A percentile compares a stretch with the other conserved stretches of the same genome.
These are phyloP conservation scores for Stratiomys singularior DNA, from an alignment of 2,888 invertebrate species.

Conservation along the genomic window DNA sequence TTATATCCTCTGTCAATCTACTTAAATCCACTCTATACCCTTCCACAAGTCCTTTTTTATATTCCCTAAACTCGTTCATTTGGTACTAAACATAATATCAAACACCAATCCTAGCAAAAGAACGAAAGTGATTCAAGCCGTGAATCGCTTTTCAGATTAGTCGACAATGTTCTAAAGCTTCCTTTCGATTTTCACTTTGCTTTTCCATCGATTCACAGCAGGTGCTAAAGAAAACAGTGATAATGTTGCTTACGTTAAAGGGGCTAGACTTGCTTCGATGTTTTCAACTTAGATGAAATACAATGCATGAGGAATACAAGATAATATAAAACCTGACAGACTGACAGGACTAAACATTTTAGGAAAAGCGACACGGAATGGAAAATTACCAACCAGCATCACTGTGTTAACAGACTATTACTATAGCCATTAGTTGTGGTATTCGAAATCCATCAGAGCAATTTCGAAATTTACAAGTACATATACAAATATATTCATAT, in stretches of 20 bases:
- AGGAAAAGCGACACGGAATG: neutral
- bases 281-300: neutral
- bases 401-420: neutral
- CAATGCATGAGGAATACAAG: neutral
- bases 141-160: neutral
- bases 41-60: too few species aligned
- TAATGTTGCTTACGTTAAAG: neutral
- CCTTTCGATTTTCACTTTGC: too few species aligned
- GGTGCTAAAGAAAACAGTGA: neutral
- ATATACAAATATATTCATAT: neutral
- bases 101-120: too few species aligned
- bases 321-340: constrained; percentile 17
- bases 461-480: constrained; percentile 3
- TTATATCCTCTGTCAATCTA: too few species aligned
- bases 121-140: neutral
- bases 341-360: constrained; percentile 22
- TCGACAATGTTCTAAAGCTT: neutral
- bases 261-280: neutral
- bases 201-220: neutral
- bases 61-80: too few species aligned
- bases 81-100: too few species aligned
- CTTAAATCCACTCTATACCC: too few species aligned
- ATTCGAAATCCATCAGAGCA: constrained; percentile 17
- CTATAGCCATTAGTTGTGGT: neutral
- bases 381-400: neutral